phyloP scores from a whole-genome alignment of 30 jellyfish, hydroid and myxozoan species.

The Hydractinia echinata region DNA sequence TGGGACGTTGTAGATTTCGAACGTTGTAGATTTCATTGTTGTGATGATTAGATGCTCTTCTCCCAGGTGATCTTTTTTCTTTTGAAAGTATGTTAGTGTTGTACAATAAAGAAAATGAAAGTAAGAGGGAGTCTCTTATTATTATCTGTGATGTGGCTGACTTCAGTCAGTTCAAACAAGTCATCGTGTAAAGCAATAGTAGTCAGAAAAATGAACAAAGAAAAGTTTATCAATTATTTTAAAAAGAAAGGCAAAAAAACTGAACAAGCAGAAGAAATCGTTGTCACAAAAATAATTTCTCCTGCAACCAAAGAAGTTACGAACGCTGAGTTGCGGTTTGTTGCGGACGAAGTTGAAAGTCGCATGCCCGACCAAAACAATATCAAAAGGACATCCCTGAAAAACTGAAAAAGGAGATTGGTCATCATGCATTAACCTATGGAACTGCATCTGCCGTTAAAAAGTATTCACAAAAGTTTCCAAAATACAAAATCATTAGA shows the following conservation, averaged over 20 bases:
- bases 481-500: too few relatives aligned
- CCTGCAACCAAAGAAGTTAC: too few relatives aligned
- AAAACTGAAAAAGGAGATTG: too few relatives aligned
- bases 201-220: slow-evolving; percentile 8
- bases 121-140: slow-evolving; percentile 13
- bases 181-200: slow-evolving; percentile 10
- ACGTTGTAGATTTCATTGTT: slow-evolving; percentile 8
- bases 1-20: slow-evolving; percentile 7
- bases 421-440: too few relatives aligned
- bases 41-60: slow-evolving; percentile 11
- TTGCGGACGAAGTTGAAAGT: too few relatives aligned
- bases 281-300: slow-evolving; percentile 2
- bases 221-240: not conserved
- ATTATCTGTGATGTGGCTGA: slow-evolving; percentile 14
- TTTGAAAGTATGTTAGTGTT: slow-evolving; percentile 7
- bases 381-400: too few relatives aligned
- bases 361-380: too few relatives aligned
- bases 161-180: slow-evolving; percentile 7
- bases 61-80: slow-evolving; percentile 11
- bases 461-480: too few relatives aligned
- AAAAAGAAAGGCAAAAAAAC: slow-evolving; percentile 7
- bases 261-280: slow-evolving; percentile 7
- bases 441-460: too few relatives aligned
- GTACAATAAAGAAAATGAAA: slow-evolving; percentile 6
- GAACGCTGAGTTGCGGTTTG: too few relatives aligned